A percentile compares a stretch with the other conserved stretches of the same genome.
Evolutionary conservation across 1,140 invertebrate genomes (phyloP).

Genomic region (Thaumetopoea pityocampa): DNA sequence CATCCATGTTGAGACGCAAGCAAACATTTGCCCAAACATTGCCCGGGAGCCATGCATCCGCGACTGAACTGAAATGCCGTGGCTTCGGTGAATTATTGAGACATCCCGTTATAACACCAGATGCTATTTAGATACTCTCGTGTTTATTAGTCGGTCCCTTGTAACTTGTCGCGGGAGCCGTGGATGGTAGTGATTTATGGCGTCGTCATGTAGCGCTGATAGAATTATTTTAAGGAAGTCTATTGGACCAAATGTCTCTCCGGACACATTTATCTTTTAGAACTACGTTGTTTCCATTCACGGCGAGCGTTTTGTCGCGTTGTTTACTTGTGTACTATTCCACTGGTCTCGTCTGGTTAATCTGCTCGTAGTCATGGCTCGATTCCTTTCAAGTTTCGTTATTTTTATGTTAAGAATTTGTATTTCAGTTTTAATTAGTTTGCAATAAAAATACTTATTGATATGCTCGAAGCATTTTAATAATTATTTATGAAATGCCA

Average conservation of each 20-base stretch:
- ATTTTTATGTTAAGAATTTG: too few species aligned
- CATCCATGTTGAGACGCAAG: conserved; percentile 24
- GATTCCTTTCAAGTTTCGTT: too few species aligned
- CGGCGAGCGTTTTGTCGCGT: too few species aligned
- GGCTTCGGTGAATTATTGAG: conserved; percentile 36
- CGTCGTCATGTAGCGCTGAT: conserved; percentile 29
- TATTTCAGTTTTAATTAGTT: too few species aligned
- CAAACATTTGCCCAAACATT: conserved; percentile 45
- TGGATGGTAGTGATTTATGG: conserved; percentile 53
- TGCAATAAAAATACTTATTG: too few species aligned
- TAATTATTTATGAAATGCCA: too few species aligned
- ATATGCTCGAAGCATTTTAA: too few species aligned
- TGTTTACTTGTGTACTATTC: too few species aligned
- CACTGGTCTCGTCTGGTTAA: too few species aligned
- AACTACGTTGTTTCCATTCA: not conserved
- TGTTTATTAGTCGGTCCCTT: conserved; percentile 44
- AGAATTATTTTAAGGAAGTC: conserved; percentile 45
- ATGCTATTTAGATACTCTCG: conserved; percentile 49
- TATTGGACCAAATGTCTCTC: conserved; percentile 14
- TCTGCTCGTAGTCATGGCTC: too few species aligned
- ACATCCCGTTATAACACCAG: conserved; percentile 45
- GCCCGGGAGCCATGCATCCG: conserved; percentile 14
- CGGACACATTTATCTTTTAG: conserved; percentile 5
- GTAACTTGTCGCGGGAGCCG: conserved; percentile 52
- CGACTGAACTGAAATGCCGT: not conserved